These are phyloP conservation scores for Metallyticus violacea DNA, from an alignment of 2,888 invertebrate species.

Conservation along the genomic window DNA sequence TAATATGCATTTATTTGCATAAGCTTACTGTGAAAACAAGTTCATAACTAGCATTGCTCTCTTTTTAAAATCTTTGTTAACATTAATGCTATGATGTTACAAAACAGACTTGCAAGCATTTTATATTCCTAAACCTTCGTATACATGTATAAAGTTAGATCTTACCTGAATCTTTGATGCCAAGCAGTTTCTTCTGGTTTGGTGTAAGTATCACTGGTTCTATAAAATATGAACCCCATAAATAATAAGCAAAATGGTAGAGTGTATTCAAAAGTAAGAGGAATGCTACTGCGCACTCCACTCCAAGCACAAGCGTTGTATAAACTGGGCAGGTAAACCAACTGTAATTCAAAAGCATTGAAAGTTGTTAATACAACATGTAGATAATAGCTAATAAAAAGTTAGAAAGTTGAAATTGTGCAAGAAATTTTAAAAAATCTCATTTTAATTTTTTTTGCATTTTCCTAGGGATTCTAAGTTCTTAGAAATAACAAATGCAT, in stretches of 20 bases:
- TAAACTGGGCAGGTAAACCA: conserved; percentile 40
- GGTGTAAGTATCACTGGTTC: conserved; percentile 51
- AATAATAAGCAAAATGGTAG: conserved; percentile 50
- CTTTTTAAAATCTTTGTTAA: no score
- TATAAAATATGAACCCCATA: conserved; percentile 46
- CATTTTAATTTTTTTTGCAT: no score
- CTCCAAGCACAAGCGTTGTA: conserved; percentile 28
- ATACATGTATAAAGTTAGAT: not conserved
- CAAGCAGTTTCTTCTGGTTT: conserved; percentile 54
- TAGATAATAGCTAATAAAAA: not conserved
- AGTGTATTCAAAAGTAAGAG: conserved; percentile 33
- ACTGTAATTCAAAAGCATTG: conserved; percentile 38
- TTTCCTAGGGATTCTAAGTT: no score
- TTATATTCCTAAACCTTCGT: no score
- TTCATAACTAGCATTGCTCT: no score
- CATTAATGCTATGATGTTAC: no score
- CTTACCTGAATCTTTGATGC: conserved; percentile 49
- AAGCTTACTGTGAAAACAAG: no score
- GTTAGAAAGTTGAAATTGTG: not conserved
- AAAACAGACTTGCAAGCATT: no score
- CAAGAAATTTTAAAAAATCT: no score
- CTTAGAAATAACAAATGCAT: no score
- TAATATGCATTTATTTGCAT: no score
- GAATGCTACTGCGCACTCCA: conserved; percentile 32
- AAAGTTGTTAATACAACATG: not conserved